Base-by-base conservation (phyloP, 2,113 vertebrate genomes). In the Elanoides forficatus region DNA sequence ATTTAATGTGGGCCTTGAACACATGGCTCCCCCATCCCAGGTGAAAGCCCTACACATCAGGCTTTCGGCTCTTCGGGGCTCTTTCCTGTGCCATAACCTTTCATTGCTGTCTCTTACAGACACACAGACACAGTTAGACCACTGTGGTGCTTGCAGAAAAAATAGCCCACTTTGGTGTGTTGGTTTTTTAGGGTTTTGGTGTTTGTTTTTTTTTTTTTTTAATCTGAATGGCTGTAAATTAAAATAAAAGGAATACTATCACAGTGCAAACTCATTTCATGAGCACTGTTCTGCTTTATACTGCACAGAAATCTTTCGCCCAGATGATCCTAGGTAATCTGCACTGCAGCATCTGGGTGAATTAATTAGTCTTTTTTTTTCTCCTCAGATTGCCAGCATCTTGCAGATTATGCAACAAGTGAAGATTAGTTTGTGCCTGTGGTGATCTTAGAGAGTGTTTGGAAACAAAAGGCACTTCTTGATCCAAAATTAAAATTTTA, bases 361-460 rank as follows among this genome's bases (percentile, higher is more conserved):
- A 95, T 97, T 95, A 96, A 97, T 98, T 95, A 97, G 68, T 84
- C 36, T 30, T 48, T 72, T 55, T 81, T 34, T 72, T 59, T 23
- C 23, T 4, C 15, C 4, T 3, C 34, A 85, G 82, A 87, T 95
- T 96, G 89, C 93, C 90, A 95, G 63, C 92, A 86, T 97, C 85
- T 97, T 94, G 80, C 87, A 96, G 80, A 96, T 97, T 96, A 91
- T 95, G 95, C 97, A 96, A 96, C 94, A 96, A 93, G 92, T 87
- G 94, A 93, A 91, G 92, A 97, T 94, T 86, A 87, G 76, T 91
- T 96, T 94, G 82, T 92, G 91, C 91, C 90, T 94, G 66, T 94
- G 94, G 90, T 93, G 67, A 72, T 97, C 93, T 94, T 87, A 30
- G 79, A 95, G 92, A 84, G 60, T 68, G 34, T 89, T 92, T 95